Conservation (phyloP, 2,113 vertebrate genomes). For the Empidonax traillii region DNA sequence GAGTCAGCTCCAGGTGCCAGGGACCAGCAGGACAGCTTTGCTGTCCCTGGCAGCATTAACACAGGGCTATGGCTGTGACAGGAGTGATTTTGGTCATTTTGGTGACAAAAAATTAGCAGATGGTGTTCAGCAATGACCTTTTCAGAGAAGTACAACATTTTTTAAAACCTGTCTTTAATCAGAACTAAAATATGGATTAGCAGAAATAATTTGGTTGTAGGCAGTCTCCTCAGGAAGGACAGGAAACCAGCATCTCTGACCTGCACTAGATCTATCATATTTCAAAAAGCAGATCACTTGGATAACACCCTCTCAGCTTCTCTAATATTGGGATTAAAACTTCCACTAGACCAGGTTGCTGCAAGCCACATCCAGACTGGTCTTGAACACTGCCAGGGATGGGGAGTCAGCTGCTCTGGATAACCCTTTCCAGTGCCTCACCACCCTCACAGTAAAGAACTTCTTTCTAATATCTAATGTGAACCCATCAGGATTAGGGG, state of each 20-base stretch:
- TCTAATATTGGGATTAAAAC: fast-evolving
- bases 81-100: neutral
- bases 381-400: neutral
- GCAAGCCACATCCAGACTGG: neutral
- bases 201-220: neutral
- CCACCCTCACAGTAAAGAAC: neutral
- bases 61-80: neutral
- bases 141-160: neutral
- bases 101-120: neutral
- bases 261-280: neutral
- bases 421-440: neutral
- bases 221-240: neutral
- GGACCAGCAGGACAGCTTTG: neutral
- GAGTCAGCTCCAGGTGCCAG: neutral
- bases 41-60: neutral
- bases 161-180: neutral
- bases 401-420: neutral
- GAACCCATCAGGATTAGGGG: neutral
- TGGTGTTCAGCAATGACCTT: neutral
- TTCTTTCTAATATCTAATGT: neutral
- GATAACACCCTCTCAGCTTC: neutral
- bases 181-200: neutral
- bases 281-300: neutral
- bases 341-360: neutral
- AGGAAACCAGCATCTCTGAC: neutral